Base-by-base conservation (phyloP, 2,888 invertebrate species). In the Agonopterix subpropinquella region DNA sequence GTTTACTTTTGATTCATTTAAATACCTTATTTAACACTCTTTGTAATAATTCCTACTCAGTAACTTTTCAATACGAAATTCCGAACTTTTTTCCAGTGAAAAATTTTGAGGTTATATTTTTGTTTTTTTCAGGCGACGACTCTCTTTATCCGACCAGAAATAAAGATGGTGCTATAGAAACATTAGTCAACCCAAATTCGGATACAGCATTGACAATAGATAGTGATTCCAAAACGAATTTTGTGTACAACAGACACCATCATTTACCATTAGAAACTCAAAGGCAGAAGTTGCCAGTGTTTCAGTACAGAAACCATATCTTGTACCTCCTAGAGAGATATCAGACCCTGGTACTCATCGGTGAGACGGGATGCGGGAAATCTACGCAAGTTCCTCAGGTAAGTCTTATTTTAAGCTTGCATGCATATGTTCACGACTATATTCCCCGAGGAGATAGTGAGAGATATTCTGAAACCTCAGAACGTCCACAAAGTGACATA, bases 281-380 rank as follows among this genome's bases (percentile, higher is more conserved):
- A 78, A 88, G 97, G 37, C 94, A 96, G 67, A 91, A 92, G 65
- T 83, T 98, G 49, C 98, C 98, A 0, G 96, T 98, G 55, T 96
- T 93, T 70, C 93, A 95, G 73, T 93, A 95, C 62, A 90, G 94
- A 51, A 94, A 93, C 70, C 95, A 98, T 64, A 95, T 99, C 47
- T 85, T 99, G 47, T 98, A 97, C 51, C 77, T 85, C 43, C 79
- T 98, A 64, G 98, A 99, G 78, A 94, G 94, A 57, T 94, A 94
- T 80, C 98, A 98, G 78, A 95, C 96, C 0, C 83, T 98, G 44
- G 92, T 99, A 47, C 83, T 96, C 49, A 92, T 95, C 42, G 99
- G 99, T 2, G 98, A 99, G 77, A 98, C 98, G 2, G 99, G 99
- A 28, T 96, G 95, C 62, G 98, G 98, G 37, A 97, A 99, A 82